These are phyloP conservation scores for Acipenser transmontanus DNA, from an alignment of 2,797 vertebrate species.

Conservation along the genomic window DNA sequence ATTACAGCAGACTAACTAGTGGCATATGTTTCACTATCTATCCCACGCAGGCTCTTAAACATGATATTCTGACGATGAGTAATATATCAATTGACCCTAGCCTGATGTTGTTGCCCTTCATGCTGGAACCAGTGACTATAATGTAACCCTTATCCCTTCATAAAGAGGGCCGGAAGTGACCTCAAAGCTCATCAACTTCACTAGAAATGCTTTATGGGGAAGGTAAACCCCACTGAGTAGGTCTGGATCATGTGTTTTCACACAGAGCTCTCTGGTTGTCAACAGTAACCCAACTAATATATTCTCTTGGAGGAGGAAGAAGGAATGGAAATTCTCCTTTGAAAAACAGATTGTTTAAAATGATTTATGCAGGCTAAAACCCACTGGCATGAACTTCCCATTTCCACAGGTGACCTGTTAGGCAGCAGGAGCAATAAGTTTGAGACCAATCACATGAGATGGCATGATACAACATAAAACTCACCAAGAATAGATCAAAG, in stretches of 20 bases:
- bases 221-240: neutral
- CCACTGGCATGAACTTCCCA: constrained; percentile 2
- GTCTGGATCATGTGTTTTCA: neutral
- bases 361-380: constrained; percentile 13
- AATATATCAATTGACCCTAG: neutral
- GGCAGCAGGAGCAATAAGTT: constrained; percentile 4
- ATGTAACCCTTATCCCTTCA: neutral
- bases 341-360: constrained; percentile 2
- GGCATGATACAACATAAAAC: constrained; percentile 27
- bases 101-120: neutral
- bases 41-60: too few species aligned
- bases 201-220: neutral
- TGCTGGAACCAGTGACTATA: neutral
- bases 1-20: too few species aligned
- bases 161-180: constrained; percentile 1
- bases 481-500: constrained; percentile 44
- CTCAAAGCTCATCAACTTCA: neutral
- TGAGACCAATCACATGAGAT: constrained; percentile 47
- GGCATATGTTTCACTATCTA: too few species aligned
- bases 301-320: neutral
- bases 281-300: neutral
- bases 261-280: neutral
- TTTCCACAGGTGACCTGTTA: neutral
- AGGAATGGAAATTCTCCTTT: neutral
- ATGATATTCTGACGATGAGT: neutral